Evolutionary conservation across 1,140 invertebrate genomes (phyloP).

Genomic region (Listronotus oregonensis): DNA sequence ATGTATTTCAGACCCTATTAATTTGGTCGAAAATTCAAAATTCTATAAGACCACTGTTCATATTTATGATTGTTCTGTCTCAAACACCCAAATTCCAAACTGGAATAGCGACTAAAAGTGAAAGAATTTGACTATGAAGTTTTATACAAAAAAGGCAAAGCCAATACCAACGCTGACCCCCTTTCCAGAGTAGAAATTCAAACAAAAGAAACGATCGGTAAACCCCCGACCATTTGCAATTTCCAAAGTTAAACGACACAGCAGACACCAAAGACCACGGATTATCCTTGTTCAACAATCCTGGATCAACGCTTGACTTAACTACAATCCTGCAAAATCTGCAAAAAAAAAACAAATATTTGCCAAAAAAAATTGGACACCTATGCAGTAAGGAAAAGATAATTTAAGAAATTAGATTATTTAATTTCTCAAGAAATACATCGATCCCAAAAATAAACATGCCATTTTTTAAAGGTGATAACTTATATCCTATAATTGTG

Average conservation of each 20-base stretch:
- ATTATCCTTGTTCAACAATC: background rate
- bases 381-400: too few species aligned
- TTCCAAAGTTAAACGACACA: background rate
- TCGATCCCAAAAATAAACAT: too few species aligned
- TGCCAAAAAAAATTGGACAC: too few species aligned
- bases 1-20: constrained; percentile 25
- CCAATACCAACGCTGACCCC: constrained; percentile 22
- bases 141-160: constrained; percentile 14
- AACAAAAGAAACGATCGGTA: background rate
- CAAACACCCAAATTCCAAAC: constrained; percentile 20
- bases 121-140: constrained; percentile 22
- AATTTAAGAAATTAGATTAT: too few species aligned
- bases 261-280: background rate
- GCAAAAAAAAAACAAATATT: too few species aligned
- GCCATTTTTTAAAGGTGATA: too few species aligned
- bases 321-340: too few species aligned
- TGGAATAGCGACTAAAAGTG: constrained; percentile 23
- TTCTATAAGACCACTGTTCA: constrained; percentile 18
- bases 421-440: too few species aligned
- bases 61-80: constrained; percentile 18
- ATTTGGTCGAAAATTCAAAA: constrained; percentile 20
- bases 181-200: constrained; percentile 18
- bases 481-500: too few species aligned
- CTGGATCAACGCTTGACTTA: too few species aligned
- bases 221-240: background rate